Base-by-base conservation (phyloP, 2,888 invertebrate genomes). In the Cheilosia scutellata region DNA sequence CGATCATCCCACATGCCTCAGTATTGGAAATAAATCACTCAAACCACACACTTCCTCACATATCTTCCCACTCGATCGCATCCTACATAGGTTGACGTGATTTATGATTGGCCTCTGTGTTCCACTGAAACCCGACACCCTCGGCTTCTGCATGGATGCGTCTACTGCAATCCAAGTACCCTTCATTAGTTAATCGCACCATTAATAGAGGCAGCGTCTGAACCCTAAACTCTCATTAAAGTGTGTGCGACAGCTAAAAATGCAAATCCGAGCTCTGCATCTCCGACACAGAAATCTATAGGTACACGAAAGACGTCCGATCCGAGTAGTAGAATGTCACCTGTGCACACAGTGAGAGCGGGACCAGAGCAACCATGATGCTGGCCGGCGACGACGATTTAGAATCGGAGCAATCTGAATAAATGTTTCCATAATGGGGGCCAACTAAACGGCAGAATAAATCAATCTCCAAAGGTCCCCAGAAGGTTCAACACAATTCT, bases 391-490 rank as follows among this genome's bases (percentile, higher is more conserved):
- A 60, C 40, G 9, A 6, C 16, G 20, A 47, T 20, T 11, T 68
- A 57, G 68, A 77, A 77, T 77, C 68, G 13, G 31, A 60, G 60
- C 68, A 62, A 78, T 78, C 70, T 70, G 77, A 78, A 78, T 78
- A 78, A 71, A 78, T 78, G 78, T 78, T 71, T 78, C 58, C 71
- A 62, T 70, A 71, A 71, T 71, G 33, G 78, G 51, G 71, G 29
- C 42, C 71, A 57, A 20, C 63, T 78, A 71, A 78, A 40, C 57
- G 65, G 49, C 49, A 7, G 49, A 40, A 78, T 78, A 78, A 78
- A 78, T 78, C 71, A 71, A 57, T 63, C 71, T 51, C 25, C 60
- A 49, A 58, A 29, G 60, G 53, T 57, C 55, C 47, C 27, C 16
- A 27, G 7, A 71, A 37, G 71, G 47, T 60, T 20, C 55, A 31